Evolutionary conservation across 2,888 invertebrate genomes (phyloP), one percentile per base, ranked within the genome.

Genomic region (Mongoloraphidia duomilia): DNA sequence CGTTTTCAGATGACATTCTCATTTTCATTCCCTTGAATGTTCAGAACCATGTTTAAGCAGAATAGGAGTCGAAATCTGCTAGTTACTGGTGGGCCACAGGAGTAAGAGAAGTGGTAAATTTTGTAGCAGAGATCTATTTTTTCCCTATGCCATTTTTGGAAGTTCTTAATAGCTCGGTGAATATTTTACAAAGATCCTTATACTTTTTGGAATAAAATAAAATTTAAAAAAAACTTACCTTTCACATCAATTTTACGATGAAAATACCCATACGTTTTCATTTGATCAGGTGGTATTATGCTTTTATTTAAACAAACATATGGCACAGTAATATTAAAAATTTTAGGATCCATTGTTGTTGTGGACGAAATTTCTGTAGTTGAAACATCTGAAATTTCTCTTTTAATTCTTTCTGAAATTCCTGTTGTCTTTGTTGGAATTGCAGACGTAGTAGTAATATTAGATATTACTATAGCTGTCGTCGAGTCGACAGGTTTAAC

Each of bases 191-290:
- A n/a, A n/a, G n/a, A n/a, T n/a, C n/a, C n/a, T n/a, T n/a, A n/a
- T n/a, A n/a, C n/a, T n/a, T n/a, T n/a, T n/a, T n/a, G n/a, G 36
- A 36, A 11, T 11, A 17, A 6, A 8, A 6, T 38, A 33, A 44
- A 44, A 6, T 9, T 34, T 8, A 5, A n/a, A 34, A 44, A 10
- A 40, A 48, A 59, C 63, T 69, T 63, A 88, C 89, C 80, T 75
- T 81, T 80, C 0, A 82, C 77, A 45, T 73, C 68, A 46, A 90
- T 63, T 46, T 73, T 73, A 50, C 72, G 74, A 38, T 72, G 70
- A 61, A 85, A 90, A 61, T 81, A 80, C 9, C 90, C 90, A 61
- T 83, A 84, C 1, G 79, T 77, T 57, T 81, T 82, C 33, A 75
- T 75, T 3, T 76, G 68, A 61, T 82, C 80, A 38, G 76, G 71